Conservation (phyloP, 1,140 invertebrate genomes). For the Lordiphosa mommai region DNA sequence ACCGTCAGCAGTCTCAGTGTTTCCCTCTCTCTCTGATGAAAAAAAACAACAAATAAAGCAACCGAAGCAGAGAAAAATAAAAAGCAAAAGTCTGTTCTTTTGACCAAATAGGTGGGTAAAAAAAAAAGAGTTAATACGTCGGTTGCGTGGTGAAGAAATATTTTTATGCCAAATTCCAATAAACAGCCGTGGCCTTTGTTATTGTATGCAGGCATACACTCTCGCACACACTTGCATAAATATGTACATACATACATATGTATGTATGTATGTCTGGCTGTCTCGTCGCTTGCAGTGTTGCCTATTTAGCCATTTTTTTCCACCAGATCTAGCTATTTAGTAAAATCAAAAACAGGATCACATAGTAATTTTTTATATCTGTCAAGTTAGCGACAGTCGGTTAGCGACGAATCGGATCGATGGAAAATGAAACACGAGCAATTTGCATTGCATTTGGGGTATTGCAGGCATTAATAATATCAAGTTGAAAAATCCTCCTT, state of each 20-base stretch:
- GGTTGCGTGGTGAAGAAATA: slow-evolving; percentile 10
- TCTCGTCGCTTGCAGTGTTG: neutral
- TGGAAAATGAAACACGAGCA: too few relatives aligned
- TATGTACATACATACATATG: neutral
- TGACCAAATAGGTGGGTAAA: slow-evolving; percentile 50
- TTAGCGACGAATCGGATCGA: too few relatives aligned
- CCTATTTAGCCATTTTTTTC: too few relatives aligned
- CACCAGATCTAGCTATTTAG: too few relatives aligned
- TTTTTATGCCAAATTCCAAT: slow-evolving; percentile 42
- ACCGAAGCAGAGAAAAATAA: slow-evolving; percentile 11
- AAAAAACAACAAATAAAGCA: slow-evolving; percentile 45
- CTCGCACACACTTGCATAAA: neutral
- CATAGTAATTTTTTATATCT: too few relatives aligned
- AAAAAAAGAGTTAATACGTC: slow-evolving; percentile 12
- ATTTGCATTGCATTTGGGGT: too few relatives aligned
- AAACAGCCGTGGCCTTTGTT: slow-evolving; percentile 56
- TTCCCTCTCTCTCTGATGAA: slow-evolving; percentile 40
- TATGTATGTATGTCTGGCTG: slow-evolving; percentile 3
- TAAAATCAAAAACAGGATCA: too few relatives aligned
- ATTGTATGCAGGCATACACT: slow-evolving; percentile 15
- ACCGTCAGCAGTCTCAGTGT: slow-evolving; percentile 20
- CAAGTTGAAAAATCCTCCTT: too few relatives aligned
- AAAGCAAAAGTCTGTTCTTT: slow-evolving; percentile 48
- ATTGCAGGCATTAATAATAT: too few relatives aligned
- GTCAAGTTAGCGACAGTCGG: too few relatives aligned